Percentiles rank a stretch among this genome's conserved stretches.
phyloP scores from a whole-genome alignment of 2,888 invertebrate genomes.

The Amblyjoppa fuscipennis region DNA sequence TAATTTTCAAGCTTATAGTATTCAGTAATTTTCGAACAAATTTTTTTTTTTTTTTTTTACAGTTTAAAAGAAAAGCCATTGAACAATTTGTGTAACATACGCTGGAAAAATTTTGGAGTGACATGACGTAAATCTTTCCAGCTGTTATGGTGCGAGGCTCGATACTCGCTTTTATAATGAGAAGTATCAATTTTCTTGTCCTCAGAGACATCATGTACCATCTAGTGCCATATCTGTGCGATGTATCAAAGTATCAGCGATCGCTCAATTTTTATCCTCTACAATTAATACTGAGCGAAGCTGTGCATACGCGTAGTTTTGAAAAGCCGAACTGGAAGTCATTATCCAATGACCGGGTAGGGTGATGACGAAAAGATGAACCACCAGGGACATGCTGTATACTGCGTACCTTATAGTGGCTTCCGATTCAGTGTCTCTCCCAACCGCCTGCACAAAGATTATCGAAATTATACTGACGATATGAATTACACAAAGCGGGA shows the following conservation, averaged over 20 bases:
- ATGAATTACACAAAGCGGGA: not conserved
- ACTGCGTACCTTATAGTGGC: not conserved
- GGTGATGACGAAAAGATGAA: slow-evolving; percentile 34
- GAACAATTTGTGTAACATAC: slow-evolving; percentile 12
- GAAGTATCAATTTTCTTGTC: slow-evolving; percentile 18
- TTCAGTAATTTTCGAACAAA: too few species aligned
- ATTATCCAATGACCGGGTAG: slow-evolving; percentile 42
- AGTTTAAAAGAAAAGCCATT: too few species aligned
- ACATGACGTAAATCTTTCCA: slow-evolving; percentile 40
- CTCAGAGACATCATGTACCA: not conserved
- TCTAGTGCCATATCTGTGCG: too few species aligned
- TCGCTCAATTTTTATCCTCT: not conserved
- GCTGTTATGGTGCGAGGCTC: not conserved
- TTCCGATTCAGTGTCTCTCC: too few species aligned
- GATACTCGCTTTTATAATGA: slow-evolving; percentile 21
- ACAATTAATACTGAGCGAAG: not conserved
- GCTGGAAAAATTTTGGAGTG: slow-evolving; percentile 40
- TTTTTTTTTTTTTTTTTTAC: too few species aligned
- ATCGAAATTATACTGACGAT: not conserved
- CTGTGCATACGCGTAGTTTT: slow-evolving; percentile 12
- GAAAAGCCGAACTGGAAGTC: slow-evolving; percentile 27
- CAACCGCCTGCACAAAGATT: not conserved
- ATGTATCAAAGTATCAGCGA: not conserved
- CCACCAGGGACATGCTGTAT: not conserved
- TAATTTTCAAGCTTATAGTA: too few species aligned